phyloP scores from a whole-genome alignment of 2,888 invertebrate genomes.

The Argyresthia albistria region DNA sequence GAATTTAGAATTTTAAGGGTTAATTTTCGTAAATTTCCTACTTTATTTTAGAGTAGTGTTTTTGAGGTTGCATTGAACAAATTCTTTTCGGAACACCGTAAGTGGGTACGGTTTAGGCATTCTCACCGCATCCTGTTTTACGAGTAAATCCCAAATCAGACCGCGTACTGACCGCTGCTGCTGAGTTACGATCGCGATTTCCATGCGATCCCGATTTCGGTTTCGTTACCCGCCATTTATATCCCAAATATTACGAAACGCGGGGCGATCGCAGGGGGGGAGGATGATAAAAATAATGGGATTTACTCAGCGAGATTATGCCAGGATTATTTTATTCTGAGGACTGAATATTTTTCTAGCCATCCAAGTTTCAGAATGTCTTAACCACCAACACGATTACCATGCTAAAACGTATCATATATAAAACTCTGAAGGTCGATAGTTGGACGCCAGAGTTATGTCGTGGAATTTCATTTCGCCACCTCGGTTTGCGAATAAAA shows the following conservation, averaged over 20 bases:
- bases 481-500: conserved; percentile 49
- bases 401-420: background rate
- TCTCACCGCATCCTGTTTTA: conserved; percentile 29
- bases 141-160: conserved; percentile 37
- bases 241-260: conserved; percentile 8
- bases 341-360: conserved; percentile 45
- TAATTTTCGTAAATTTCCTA: background rate
- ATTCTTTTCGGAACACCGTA: conserved; percentile 5
- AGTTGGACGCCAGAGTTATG: conserved; percentile 11
- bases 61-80: background rate
- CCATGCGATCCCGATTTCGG: conserved; percentile 16
- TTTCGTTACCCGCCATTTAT: conserved; percentile 13
- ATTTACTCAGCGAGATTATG: conserved; percentile 66
- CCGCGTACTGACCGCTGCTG: conserved; percentile 16
- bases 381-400: background rate
- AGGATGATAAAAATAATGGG: conserved; percentile 66
- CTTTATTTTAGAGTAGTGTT: too few species aligned
- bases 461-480: conserved; percentile 59
- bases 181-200: conserved; percentile 21
- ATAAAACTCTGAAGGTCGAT: conserved; percentile 14
- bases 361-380: conserved; percentile 11
- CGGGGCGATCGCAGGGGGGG: conserved; percentile 35
- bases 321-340: conserved; percentile 62
- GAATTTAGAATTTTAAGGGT: background rate
- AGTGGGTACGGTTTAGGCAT: conserved; percentile 7